Percentiles rank a stretch among this genome's conserved stretches.
Evolutionary conservation across 2,113 vertebrate genomes (phyloP).

Genomic region (Pica pica): DNA sequence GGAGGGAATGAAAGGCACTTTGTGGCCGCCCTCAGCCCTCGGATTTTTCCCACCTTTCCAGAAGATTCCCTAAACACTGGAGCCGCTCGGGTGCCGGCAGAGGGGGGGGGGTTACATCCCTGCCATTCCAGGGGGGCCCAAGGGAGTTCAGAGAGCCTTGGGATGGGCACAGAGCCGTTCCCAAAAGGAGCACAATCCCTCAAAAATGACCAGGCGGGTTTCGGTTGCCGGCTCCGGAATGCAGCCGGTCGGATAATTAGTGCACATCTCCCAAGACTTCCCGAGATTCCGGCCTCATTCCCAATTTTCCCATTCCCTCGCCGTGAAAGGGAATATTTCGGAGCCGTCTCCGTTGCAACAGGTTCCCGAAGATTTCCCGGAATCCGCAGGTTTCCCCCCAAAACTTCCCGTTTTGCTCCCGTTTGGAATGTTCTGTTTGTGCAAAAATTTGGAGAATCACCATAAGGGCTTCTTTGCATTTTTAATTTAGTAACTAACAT

Average conservation of each 20-base stretch:
- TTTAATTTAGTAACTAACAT: constrained; percentile 99
- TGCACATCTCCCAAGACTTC: constrained; percentile 63
- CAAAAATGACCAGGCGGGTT: too few relatives aligned
- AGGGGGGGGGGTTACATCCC: background rate
- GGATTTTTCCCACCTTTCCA: background rate
- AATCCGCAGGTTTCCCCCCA: constrained; percentile 59
- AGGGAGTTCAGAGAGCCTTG: too few relatives aligned
- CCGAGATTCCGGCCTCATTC: background rate
- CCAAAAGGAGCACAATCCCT: background rate
- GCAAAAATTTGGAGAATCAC: constrained; percentile 96
- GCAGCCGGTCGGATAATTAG: constrained; percentile 31
- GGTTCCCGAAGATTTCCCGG: constrained; percentile 72
- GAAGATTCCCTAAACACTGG: background rate
- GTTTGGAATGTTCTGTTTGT: constrained; percentile 95
- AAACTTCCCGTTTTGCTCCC: constrained; percentile 77
- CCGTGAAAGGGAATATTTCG: background rate
- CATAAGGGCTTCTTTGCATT: constrained; percentile 99
- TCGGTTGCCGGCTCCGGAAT: too few relatives aligned
- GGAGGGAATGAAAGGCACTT: background rate
- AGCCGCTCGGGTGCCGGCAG: background rate
- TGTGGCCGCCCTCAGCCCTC: background rate
- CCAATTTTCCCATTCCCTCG: background rate
- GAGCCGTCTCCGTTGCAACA: constrained; percentile 69
- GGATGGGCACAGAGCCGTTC: background rate
- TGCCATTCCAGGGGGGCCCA: background rate